Evolutionary conservation across 2,888 invertebrate species (phyloP), one percentile per base, ranked within the genome.

Genomic region (Callosobruchus maculatus): DNA sequence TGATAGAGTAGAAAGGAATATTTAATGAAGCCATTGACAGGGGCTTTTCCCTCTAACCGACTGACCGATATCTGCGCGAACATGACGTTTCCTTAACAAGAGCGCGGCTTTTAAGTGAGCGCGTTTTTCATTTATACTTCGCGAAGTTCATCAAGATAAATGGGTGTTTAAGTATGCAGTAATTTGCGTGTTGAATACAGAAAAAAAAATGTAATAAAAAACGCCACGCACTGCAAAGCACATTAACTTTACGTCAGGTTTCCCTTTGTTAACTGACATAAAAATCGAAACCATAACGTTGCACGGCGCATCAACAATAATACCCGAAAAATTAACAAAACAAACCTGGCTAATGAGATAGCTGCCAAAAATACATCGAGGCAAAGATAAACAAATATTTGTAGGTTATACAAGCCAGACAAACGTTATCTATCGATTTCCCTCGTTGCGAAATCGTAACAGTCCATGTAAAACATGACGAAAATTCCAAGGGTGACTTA

Each of bases 401-500:
- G 13, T 49, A 49, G 49, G 5, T 49, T 49, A 49, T 49, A 7
- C 1, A 13, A 49, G 49, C 49, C 49, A 13, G 49, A 49, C 5
- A 49, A 7, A 49, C 7, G 4, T 13, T 18, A 18, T 49, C 49
- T 49, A 49, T 49, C 49, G 49, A 49, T 49, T 49, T 49, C 13
- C 18, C 13, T 49, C 49, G 13, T 49, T 49, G 49, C 49, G 49
- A 49, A 49, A 49, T 49, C 49, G 49, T 49, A 18, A 49, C 49
- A 49, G 49, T 49, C 49, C 49, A 18, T 49, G 49, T 49, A 49
- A 49, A 49, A 49, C 18, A 49, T 49, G 49, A 49, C 1, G 49
- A 49, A 49, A 7, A 49, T 49, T 49, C 49, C 49, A 49, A 49
- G 49, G 49, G 49, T 26, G 68, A 78, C 81, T 80, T 75, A 79